These are phyloP conservation scores for Machimus rusticus DNA, from an alignment of 2,888 invertebrate species.

Conservation along the genomic window DNA sequence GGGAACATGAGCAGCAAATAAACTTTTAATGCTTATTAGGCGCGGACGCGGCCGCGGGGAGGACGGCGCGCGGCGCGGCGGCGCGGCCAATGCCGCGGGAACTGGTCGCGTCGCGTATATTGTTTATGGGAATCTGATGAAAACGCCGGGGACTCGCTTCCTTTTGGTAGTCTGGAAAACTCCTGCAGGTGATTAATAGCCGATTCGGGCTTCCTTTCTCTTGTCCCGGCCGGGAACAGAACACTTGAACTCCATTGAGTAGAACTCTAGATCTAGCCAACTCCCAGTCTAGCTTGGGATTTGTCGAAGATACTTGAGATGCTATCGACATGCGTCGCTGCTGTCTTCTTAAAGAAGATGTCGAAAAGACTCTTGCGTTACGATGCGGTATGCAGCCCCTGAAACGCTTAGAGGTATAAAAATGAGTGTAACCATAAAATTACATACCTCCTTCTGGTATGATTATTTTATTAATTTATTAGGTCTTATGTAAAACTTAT, in stretches of 20 bases:
- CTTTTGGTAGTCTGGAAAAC: slow-evolving; percentile 27
- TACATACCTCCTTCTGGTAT: not conserved
- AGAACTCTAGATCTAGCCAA: not conserved
- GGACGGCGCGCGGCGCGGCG: too few relatives aligned
- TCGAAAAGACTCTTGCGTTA: not conserved
- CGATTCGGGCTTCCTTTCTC: not conserved
- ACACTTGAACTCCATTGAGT: not conserved
- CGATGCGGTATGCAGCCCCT: not conserved
- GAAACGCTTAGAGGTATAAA: not conserved
- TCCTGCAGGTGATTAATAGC: slow-evolving; percentile 29
- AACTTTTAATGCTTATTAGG: slow-evolving; percentile 19
- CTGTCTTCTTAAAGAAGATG: not conserved
- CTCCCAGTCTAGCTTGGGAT: not conserved
- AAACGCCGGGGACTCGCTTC: slow-evolving; percentile 13
- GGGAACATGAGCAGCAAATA: slow-evolving; percentile 8
- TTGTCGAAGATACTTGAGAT: not conserved
- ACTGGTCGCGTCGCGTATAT: slow-evolving; percentile 3
- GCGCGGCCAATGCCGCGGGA: not conserved
- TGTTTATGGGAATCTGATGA: slow-evolving; percentile 37
- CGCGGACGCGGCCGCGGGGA: not conserved
- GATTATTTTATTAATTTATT: not conserved
- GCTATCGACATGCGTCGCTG: not conserved
- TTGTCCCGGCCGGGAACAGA: not conserved
- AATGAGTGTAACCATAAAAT: too few relatives aligned
- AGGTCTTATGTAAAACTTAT: not conserved